Conservation (phyloP, 2,888 invertebrate genomes). For the Drosophila mulleri region DNA sequence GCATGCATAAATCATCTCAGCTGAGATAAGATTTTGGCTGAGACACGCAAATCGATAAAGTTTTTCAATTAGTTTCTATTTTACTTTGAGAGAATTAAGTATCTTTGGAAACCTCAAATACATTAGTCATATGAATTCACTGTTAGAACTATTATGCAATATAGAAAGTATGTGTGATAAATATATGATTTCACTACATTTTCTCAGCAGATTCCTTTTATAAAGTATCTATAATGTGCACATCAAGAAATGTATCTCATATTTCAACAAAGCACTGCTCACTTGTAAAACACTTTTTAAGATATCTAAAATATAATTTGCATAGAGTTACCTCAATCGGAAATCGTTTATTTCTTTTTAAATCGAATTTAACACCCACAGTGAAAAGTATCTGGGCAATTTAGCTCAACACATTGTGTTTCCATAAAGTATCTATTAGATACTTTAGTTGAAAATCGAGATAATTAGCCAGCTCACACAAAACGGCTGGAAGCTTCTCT, state of each 20-base stretch:
- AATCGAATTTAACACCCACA: too few relatives aligned
- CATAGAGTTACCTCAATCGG: neutral
- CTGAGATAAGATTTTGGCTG: neutral
- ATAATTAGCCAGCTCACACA: slow-evolving; percentile 9
- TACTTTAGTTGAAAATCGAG: neutral
- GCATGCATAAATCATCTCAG: neutral
- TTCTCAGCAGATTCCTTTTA: neutral
- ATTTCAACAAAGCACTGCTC: neutral
- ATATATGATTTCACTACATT: neutral
- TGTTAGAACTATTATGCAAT: too few relatives aligned
- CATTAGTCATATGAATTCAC: neutral
- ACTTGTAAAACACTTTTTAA: neutral
- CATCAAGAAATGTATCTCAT: neutral
- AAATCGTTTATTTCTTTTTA: neutral
- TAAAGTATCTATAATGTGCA: slow-evolving; percentile 1
- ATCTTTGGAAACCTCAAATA: neutral
- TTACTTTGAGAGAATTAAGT: neutral
- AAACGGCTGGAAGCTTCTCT: slow-evolving; percentile 2
- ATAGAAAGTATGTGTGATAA: neutral
- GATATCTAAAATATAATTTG: neutral
- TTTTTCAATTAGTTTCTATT: neutral
- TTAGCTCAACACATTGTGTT: neutral
- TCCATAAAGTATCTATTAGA: slow-evolving; percentile 4
- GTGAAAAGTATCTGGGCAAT: neutral
- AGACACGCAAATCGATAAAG: neutral